Conservation (phyloP, 2,113 vertebrate species). For the Picathartes gymnocephalus region DNA sequence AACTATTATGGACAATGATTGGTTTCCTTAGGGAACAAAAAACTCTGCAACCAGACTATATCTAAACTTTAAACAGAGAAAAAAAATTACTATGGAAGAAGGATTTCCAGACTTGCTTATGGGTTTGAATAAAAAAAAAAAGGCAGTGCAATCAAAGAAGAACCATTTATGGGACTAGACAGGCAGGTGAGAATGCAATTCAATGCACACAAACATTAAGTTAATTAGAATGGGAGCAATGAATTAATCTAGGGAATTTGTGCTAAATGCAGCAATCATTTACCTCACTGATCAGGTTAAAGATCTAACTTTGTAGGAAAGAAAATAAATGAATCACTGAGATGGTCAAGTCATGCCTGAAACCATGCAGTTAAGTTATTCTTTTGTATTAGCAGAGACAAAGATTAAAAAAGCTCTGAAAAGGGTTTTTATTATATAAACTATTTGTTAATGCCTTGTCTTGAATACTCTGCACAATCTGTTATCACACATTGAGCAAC, state of each 20-base stretch:
- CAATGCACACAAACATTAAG: constrained; percentile 9
- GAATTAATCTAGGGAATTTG: constrained; percentile 28
- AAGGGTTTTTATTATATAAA: neutral
- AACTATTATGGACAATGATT: neutral
- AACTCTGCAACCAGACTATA: neutral
- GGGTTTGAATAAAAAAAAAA: neutral
- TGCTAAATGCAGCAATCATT: constrained; percentile 39
- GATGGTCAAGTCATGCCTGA: neutral
- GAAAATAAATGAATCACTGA: neutral
- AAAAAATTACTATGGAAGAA: neutral
- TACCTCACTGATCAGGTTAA: constrained; percentile 31
- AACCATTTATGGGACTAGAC: neutral
- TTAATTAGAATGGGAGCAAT: constrained; percentile 29
- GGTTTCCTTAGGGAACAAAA: neutral
- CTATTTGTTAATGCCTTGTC: neutral
- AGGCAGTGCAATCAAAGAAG: neutral
- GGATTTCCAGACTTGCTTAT: neutral
- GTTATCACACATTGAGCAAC: neutral
- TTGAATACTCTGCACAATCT: neutral
- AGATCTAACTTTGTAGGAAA: neutral
- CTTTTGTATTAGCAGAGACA: neutral
- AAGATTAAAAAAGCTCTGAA: neutral
- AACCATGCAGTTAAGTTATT: neutral
- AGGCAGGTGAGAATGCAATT: constrained; percentile 23
- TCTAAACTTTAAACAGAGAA: neutral